phyloP scores from a whole-genome alignment of 2,888 invertebrate species.

The Scaptodrosophila latifasciaeformis region DNA sequence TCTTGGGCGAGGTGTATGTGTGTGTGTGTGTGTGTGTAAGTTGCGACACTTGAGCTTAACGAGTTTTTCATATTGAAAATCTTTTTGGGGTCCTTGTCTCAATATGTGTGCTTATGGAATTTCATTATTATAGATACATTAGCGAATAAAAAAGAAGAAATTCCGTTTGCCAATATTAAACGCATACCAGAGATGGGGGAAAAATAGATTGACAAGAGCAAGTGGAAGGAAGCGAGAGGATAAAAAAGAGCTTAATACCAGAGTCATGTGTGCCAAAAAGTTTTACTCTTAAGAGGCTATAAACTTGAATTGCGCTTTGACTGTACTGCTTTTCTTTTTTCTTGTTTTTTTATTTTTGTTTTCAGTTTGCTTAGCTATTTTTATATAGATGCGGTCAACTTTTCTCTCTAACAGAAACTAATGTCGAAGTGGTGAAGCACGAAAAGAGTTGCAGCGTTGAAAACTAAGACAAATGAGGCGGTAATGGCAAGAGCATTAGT shows the following conservation, averaged over 20 bases:
- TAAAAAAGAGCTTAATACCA: constrained; percentile 29
- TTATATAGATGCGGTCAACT: constrained; percentile 41
- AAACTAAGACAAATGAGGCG: constrained; percentile 60
- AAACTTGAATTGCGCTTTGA: constrained; percentile 52
- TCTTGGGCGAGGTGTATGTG: background rate
- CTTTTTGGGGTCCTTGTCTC: background rate
- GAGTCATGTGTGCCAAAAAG: constrained; percentile 45
- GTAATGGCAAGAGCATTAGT: constrained; percentile 53
- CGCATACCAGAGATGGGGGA: background rate
- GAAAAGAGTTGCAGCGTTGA: constrained; percentile 47
- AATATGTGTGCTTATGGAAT: background rate
- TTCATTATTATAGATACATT: background rate
- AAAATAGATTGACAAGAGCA: constrained; percentile 4
- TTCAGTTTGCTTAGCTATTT: constrained; percentile 9
- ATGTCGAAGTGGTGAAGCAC: constrained; percentile 57
- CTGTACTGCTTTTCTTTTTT: constrained; percentile 35
- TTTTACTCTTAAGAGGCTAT: constrained; percentile 42
- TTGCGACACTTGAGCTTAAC: constrained; percentile 2
- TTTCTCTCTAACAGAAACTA: constrained; percentile 53
- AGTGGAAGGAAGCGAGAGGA: background rate
- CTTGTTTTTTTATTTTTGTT: constrained; percentile 4
- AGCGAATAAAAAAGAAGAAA: background rate
- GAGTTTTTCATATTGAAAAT: background rate
- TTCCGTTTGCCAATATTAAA: too few species aligned
- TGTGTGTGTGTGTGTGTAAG: too few species aligned